Base-by-base conservation (phyloP, 2,113 vertebrate genomes). In the Brachionichthys hirsutus region DNA sequence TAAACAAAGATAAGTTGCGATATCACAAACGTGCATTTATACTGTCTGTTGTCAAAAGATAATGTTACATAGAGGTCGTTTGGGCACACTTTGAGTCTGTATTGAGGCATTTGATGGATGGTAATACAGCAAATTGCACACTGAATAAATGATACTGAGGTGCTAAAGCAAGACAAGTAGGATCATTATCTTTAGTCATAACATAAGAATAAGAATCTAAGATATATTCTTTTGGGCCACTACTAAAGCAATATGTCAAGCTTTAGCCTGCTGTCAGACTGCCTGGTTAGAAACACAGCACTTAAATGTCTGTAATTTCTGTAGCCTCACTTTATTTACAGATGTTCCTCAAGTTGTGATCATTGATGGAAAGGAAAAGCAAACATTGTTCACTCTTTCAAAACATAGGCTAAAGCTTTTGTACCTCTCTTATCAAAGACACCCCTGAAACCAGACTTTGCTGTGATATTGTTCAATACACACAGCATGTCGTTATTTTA, bases 1-100 rank as follows among this genome's bases (percentile, higher is more conserved):
- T 78, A 83, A 78, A 82, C 76, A 85, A 83, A 85, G 87, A 84
- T 78, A 83, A 85, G 81, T 85, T 88, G 83, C 75, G 74, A 85
- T 80, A 80, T 81, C 66, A 17, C 63, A 57, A 60, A 66, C 8
- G 58, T 81, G 54, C 76, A 85, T 87, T 85, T 75, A 83, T 81
- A 71, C 59, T 73, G 59, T 60, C 67, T 81, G 72, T 82, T 88
- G 81, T 84, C 75, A 85, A 84, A 86, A 78, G 77, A 78, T 85
- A 86, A 88, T 85, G 84, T 79, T 77, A 73, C 58, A 56, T 70
- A 60, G 78, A 84, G 78, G 86, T 82, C 80, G 85, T 88, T 66
- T 79, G 81, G 80, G 78, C 62, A 62, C 54, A 77, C 67, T 83
- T 70, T 63, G 20, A 69, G 67, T 60, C 60, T 40, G 60, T 61